phyloP scores from a whole-genome alignment of 2,797 vertebrate genomes.

The Halcyon smyrnensis region DNA sequence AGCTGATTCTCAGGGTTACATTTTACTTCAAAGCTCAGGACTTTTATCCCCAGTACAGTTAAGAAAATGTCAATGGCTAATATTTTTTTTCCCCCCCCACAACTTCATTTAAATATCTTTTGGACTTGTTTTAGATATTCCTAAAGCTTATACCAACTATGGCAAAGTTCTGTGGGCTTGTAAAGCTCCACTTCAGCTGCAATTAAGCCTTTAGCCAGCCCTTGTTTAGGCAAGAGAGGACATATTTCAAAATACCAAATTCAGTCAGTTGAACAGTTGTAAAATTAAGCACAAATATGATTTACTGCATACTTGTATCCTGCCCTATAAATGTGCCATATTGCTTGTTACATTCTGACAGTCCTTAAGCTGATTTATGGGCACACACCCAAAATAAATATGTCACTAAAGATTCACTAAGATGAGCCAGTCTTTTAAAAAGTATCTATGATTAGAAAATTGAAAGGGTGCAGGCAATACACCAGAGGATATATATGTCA shows the following conservation, averaged over 20 bases:
- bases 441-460: neutral
- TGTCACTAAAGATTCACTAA: neutral
- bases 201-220: neutral
- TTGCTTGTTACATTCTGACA: neutral
- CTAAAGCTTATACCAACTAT: conserved; percentile 3
- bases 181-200: neutral
- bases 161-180: neutral
- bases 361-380: neutral
- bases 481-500: neutral
- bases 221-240: conserved; percentile 3
- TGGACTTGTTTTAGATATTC: neutral
- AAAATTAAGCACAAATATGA: conserved; percentile 10
- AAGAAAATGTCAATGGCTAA: neutral
- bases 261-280: neutral
- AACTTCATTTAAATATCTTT: neutral
- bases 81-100: neutral
- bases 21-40: neutral
- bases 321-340: neutral
- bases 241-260: conserved; percentile 8
- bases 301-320: conserved; percentile 8
- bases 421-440: neutral
- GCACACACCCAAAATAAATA: conserved; percentile 11
- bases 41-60: neutral
- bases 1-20: neutral
- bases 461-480: neutral